These are phyloP conservation scores for Thymallus thymallus DNA, from an alignment of 2,113 vertebrate species.

Conservation along the genomic window DNA sequence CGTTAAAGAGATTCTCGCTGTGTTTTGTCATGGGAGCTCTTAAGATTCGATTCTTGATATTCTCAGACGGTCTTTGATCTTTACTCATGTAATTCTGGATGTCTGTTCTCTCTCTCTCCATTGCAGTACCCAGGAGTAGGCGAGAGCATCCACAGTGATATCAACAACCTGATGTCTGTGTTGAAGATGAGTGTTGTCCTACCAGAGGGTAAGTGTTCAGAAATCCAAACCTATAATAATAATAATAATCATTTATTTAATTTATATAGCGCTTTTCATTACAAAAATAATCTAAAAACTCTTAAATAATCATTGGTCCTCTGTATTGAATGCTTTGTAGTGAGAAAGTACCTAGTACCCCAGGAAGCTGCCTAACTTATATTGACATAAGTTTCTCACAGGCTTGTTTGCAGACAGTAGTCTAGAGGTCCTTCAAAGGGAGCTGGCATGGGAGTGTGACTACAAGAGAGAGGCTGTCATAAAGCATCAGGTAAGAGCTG, in stretches of 20 bases:
- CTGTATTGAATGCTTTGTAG: no score
- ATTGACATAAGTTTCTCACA: slow-evolving; percentile 49
- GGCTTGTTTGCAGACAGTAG: slow-evolving; percentile 88
- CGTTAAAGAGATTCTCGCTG: no score
- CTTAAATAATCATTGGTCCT: no score
- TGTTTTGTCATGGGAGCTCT: no score
- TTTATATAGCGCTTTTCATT: no score
- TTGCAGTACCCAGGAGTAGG: slow-evolving; percentile 87
- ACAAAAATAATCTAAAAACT: no score
- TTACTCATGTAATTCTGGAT: not conserved
- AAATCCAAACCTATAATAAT: no score
- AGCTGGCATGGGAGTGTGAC: slow-evolving; percentile 89
- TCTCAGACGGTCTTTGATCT: not conserved
- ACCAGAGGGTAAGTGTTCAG: slow-evolving; percentile 77
- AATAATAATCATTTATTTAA: no score
- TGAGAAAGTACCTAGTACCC: not conserved
- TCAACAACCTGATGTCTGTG: slow-evolving; percentile 84
- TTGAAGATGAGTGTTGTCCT: slow-evolving; percentile 79
- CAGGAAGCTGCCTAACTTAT: not conserved
- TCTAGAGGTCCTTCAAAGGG: slow-evolving; percentile 80
- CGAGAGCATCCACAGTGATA: slow-evolving; percentile 86
- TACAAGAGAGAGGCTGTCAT: slow-evolving; percentile 80
- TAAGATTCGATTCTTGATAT: not conserved
- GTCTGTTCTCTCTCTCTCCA: not conserved
- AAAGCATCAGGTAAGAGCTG: slow-evolving; percentile 68